These are phyloP conservation scores for Netelia fuscicornis DNA, from an alignment of 2,888 invertebrate genomes.

Conservation along the genomic window DNA sequence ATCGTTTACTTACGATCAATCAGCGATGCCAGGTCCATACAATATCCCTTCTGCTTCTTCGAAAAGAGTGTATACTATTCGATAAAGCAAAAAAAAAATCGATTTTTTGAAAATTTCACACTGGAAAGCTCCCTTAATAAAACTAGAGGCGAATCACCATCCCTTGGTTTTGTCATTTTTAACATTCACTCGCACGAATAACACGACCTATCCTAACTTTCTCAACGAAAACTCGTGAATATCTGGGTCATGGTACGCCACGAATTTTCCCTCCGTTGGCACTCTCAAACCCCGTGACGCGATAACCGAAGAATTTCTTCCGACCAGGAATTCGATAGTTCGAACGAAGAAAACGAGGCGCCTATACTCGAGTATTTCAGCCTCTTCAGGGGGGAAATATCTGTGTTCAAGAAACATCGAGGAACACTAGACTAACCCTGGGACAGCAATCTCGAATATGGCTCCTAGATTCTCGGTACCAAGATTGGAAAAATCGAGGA, in stretches of 20 bases:
- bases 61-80: no score
- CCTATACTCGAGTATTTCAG: constrained; percentile 8
- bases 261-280: not conserved
- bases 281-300: not conserved
- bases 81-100: no score
- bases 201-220: not conserved
- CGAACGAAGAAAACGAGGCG: not conserved
- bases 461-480: not conserved
- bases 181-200: not conserved
- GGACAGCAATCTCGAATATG: constrained; percentile 23
- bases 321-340: constrained; percentile 27
- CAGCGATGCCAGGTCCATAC: no score
- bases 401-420: constrained; percentile 1
- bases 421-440: constrained; percentile 13
- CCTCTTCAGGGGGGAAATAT: not conserved
- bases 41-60: no score
- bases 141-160: not conserved
- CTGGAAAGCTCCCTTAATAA: no score
- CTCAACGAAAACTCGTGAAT: not conserved
- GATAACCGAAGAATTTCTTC: constrained; percentile 10
- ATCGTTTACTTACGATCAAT: no score
- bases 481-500: constrained; percentile 41
- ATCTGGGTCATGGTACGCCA: not conserved
- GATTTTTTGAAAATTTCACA: no score
- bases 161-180: not conserved